phyloP scores from a whole-genome alignment of 2,797 vertebrate genomes.

The Chanos chanos region DNA sequence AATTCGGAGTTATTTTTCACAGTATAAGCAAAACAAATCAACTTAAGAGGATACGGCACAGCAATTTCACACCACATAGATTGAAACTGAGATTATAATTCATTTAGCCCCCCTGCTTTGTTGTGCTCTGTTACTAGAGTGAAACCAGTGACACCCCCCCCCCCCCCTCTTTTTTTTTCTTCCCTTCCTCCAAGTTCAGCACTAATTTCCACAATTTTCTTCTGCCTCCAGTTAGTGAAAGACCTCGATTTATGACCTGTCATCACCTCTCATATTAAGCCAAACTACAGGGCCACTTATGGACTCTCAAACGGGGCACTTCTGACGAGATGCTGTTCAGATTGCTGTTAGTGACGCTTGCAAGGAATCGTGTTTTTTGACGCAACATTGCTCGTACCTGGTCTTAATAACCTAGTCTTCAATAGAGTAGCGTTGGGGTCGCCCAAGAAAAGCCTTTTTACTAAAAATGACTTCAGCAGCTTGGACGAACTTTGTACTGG shows the following conservation, averaged over 20 bases:
- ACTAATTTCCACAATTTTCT: slow-evolving; percentile 28
- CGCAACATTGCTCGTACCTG: no score
- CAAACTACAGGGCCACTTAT: slow-evolving; percentile 56
- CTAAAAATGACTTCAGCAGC: no score
- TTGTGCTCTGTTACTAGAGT: slow-evolving; percentile 56
- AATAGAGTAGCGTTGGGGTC: no score
- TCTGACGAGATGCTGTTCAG: slow-evolving; percentile 42
- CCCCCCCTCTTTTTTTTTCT: slow-evolving; percentile 16
- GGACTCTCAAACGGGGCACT: slow-evolving; percentile 54
- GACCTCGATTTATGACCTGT: slow-evolving; percentile 56
- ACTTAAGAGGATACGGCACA: slow-evolving; percentile 37
- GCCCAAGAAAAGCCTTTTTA: no score
- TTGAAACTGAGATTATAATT: slow-evolving; percentile 57
- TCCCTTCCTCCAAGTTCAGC: neutral
- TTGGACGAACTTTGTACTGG: no score
- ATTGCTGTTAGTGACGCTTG: slow-evolving; percentile 24
- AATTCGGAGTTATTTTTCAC: slow-evolving; percentile 77
- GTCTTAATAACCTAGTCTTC: no score
- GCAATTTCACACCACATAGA: slow-evolving; percentile 56
- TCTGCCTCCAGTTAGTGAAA: slow-evolving; percentile 32
- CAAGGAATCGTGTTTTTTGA: slow-evolving; percentile 40
- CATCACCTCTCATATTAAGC: slow-evolving; percentile 62
- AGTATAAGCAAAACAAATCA: slow-evolving; percentile 75
- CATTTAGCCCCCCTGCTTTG: slow-evolving; percentile 59
- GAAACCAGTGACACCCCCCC: slow-evolving; percentile 29